phyloP scores from a whole-genome alignment of 2,888 invertebrate species.

The Agrochola lota region DNA sequence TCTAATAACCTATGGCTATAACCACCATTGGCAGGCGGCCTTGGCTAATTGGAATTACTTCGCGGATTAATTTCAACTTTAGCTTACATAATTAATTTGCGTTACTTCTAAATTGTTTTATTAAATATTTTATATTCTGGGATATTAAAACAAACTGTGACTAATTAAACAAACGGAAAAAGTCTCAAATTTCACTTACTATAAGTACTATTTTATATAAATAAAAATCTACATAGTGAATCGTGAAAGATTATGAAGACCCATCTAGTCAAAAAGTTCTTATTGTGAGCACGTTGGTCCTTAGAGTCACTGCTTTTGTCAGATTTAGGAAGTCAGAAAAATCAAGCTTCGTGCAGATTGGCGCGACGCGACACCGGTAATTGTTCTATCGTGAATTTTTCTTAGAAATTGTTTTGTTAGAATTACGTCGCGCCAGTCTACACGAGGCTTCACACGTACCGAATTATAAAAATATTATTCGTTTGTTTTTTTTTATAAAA shows the following conservation, averaged over 20 bases:
- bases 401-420: too few species aligned
- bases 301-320: too few species aligned
- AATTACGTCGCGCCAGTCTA: too few species aligned
- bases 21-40: constrained; percentile 1
- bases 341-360: too few species aligned
- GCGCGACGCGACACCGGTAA: too few species aligned
- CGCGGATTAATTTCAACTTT: background rate
- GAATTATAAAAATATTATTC: too few species aligned
- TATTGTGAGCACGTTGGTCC: background rate
- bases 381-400: too few species aligned
- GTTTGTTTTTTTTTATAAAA: too few species aligned
- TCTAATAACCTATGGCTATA: constrained; percentile 30
- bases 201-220: background rate
- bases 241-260: background rate
- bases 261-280: background rate
- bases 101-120: background rate
- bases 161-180: background rate
- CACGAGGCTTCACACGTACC: too few species aligned
- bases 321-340: too few species aligned
- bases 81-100: background rate
- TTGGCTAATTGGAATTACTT: constrained; percentile 15
- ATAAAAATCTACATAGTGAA: background rate
- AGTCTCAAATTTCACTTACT: background rate
- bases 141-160: background rate
- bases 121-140: background rate